Evolutionary conservation across 2,888 invertebrate species (phyloP), one percentile per base, ranked within the genome.

Genomic region (Drosophila sordidapex): DNA sequence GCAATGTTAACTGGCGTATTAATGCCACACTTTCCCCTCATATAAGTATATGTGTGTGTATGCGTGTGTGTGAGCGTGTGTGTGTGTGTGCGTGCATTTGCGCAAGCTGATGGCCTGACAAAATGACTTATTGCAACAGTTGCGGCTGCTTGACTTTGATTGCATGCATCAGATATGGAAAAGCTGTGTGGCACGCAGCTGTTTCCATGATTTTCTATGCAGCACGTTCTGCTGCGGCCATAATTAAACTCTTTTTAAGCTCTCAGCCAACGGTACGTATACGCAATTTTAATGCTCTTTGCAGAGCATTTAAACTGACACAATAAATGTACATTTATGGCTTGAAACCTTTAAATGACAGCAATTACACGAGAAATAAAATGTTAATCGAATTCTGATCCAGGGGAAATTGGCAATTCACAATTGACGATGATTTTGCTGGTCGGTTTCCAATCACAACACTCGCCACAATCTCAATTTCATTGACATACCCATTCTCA

Each of bases 1-100:
- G 79, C 87, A 87, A 86, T 87, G 87, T 87, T 89, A 87, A 90
- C 90, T 79, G 87, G 76, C 82, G 75, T 78, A 90, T 87, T 90
- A 89, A 87, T 90, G 75, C 84, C 74, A 76, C 76, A 74, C 82
- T 76, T 86, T 73, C 33, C 64, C 43, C 54, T 51, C 56, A 52
- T 60, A 48, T 61, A 46, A 15, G 8, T 46, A 15, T 15, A 46
- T 21, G 21, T 60, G 8, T 8, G 11, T n/a, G 18, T 21, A 2
- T 35, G 36, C 48, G 27, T 67, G 27, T 27, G 27, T 27, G 27
- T 25, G 53, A 61, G 53, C 1, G 25, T 73, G 27, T 49, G n/a
- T 61, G 33, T 21, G 21, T 25, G 46, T 46, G 46, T 21, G 46
- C 13, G 21, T 46, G 21, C 18, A 36, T 36, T 15, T 36, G 36